A percentile compares a stretch with the other conserved stretches of the same genome.
These are phyloP conservation scores for Sparidentex hasta DNA, from an alignment of 2,797 vertebrate genomes.

Conservation along the genomic window DNA sequence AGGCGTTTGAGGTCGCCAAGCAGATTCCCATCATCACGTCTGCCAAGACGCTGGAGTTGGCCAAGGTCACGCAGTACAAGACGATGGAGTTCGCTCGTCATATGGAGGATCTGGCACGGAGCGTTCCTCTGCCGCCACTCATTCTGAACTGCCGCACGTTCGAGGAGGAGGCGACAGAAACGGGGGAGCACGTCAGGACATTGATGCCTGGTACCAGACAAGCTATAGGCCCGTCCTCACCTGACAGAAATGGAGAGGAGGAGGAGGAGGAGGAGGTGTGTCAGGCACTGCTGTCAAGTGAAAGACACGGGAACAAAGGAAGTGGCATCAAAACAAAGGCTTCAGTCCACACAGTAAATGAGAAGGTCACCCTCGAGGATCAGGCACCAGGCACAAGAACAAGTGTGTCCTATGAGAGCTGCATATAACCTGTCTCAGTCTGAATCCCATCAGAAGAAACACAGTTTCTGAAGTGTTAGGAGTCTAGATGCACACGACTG, in stretches of 20 bases:
- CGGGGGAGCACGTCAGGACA: constrained; percentile 70
- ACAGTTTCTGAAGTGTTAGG: neutral
- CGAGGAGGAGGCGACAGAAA: constrained; percentile 80
- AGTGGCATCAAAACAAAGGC: neutral
- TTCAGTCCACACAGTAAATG: constrained; percentile 38
- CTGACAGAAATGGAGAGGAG: constrained; percentile 42
- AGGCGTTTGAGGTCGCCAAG: constrained; percentile 96
- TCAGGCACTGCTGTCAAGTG: constrained; percentile 31
- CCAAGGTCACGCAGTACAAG: constrained; percentile 97
- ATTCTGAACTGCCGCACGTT: constrained; percentile 91
- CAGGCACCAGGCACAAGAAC: neutral
- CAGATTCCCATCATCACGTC: constrained; percentile 95
- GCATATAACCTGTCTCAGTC: neutral
- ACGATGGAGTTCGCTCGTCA: constrained; percentile 96
- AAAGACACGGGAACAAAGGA: neutral
- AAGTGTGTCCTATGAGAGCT: constrained; percentile 27
- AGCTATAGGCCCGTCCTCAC: constrained; percentile 58
- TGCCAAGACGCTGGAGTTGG: constrained; percentile 93
- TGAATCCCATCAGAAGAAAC: neutral
- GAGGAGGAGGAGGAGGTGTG: constrained; percentile 51
- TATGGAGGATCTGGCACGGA: constrained; percentile 94
- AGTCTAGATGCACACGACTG: neutral
- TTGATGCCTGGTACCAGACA: constrained; percentile 58
- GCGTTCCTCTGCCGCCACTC: constrained; percentile 93
- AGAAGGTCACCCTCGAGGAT: neutral